Conservation (phyloP, 2,113 vertebrate species). For the Setophaga kirtlandii region DNA sequence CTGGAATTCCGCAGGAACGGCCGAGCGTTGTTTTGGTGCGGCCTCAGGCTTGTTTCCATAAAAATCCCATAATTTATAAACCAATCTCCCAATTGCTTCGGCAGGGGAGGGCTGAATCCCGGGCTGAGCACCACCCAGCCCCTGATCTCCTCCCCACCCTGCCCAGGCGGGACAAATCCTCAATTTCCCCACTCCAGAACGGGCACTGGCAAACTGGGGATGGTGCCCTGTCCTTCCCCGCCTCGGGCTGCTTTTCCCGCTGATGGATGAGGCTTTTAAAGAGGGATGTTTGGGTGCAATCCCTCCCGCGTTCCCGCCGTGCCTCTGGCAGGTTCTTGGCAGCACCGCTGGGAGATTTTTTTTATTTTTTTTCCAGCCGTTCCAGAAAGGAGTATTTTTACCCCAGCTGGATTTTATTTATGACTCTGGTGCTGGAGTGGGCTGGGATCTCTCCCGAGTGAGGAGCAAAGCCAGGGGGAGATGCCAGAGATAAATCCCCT, state of each 20-base stretch:
- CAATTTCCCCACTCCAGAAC: not conserved
- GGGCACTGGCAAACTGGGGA: fast-evolving
- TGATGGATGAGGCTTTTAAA: not conserved
- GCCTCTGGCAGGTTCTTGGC: conserved; percentile 53
- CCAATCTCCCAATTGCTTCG: not conserved
- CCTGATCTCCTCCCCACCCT: not conserved
- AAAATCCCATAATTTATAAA: not conserved
- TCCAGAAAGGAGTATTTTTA: conserved; percentile 32
- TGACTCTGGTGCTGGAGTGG: not conserved
- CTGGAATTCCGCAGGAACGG: not conserved
- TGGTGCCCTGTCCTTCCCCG: fast-evolving
- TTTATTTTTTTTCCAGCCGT: not conserved
- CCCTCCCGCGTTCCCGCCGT: not conserved
- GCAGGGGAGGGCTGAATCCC: not conserved
- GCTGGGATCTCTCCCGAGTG: not conserved
- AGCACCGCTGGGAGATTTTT: not conserved
- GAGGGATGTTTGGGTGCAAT: not conserved
- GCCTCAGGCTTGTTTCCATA: not conserved
- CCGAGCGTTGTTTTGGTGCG: fast-evolving
- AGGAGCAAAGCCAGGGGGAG: not conserved
- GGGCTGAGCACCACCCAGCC: fast-evolving
- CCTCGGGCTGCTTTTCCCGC: not conserved
- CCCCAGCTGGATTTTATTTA: conserved; percentile 15
- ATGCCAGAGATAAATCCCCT: not conserved
- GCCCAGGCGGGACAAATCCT: not conserved